These are phyloP conservation scores for Dinocampus coccinellae DNA, from an alignment of 2,888 invertebrate genomes.

Conservation along the genomic window DNA sequence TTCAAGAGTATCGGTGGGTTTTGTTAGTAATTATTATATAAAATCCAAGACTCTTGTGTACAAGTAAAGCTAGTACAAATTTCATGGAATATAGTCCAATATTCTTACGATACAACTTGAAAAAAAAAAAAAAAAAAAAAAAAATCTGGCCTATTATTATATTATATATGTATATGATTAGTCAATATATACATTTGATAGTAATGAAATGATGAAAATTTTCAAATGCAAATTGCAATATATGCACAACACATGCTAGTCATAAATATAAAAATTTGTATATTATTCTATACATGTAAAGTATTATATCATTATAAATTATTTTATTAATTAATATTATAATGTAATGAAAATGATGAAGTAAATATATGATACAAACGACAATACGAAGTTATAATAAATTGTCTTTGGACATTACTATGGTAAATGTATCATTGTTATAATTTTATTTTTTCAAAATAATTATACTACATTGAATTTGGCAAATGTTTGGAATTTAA, in stretches of 20 bases:
- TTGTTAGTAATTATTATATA: not conserved
- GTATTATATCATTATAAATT: conserved; percentile 55
- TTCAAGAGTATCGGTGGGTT: not conserved
- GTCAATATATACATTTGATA: not conserved
- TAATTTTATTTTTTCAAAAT: not conserved
- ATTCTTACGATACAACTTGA: not conserved
- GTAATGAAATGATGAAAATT: not conserved
- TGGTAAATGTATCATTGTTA: not conserved
- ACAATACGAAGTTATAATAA: conserved; percentile 45
- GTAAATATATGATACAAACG: conserved; percentile 40
- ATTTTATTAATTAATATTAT: conserved; percentile 48
- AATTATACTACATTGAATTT: not conserved
- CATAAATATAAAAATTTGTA: conserved; percentile 41
- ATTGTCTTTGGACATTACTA: not conserved
- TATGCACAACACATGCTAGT: conserved; percentile 26
- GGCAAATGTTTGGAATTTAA: not conserved
- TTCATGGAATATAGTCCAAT: not conserved
- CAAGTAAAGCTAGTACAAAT: conserved; percentile 1
- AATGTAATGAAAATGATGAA: conserved; percentile 37
- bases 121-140: not conserved
- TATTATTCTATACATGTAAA: conserved; percentile 50
- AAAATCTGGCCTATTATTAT: not conserved
- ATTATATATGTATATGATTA: not conserved
- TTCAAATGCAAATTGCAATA: conserved; percentile 25
- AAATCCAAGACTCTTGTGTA: not conserved